phyloP scores from a whole-genome alignment of 2,888 invertebrate genomes.

The Limenitis camilla region DNA sequence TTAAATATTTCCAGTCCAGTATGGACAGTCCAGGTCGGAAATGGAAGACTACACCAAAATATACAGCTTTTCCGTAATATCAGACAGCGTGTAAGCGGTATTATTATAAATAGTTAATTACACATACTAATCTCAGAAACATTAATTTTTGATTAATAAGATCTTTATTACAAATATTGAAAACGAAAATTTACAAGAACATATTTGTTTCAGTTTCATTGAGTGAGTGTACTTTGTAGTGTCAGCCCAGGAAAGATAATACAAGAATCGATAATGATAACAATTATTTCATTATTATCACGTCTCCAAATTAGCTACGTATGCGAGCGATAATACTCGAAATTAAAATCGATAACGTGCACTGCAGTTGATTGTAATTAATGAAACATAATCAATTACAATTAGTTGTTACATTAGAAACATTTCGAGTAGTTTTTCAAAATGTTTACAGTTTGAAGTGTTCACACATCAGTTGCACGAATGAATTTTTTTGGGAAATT shows the following conservation, averaged over 20 bases:
- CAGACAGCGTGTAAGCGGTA: too few species aligned
- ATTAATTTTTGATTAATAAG: too few species aligned
- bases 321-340: slow-evolving; percentile 7
- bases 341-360: slow-evolving; percentile 10
- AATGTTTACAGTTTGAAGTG: not conserved
- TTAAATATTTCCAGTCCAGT: too few species aligned
- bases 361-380: slow-evolving; percentile 1
- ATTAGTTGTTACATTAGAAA: not conserved
- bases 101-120: too few species aligned
- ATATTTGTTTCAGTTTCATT: not conserved
- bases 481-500: too few species aligned
- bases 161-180: too few species aligned
- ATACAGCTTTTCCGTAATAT: too few species aligned
- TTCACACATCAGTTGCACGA: too few species aligned
- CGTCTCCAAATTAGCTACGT: slow-evolving; percentile 15
- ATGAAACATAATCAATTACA: not conserved
- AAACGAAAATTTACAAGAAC: too few species aligned
- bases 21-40: too few species aligned
- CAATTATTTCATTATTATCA: slow-evolving; percentile 15
- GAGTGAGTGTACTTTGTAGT: slow-evolving; percentile 6
- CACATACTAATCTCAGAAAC: too few species aligned
- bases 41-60: too few species aligned
- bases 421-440: not conserved
- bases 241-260: slow-evolving; percentile 11
- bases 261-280: slow-evolving; percentile 15